Percentiles rank a stretch among this genome's conserved stretches.
Conservation (phyloP, 2,888 invertebrate species). For the Timema cristinae region DNA sequence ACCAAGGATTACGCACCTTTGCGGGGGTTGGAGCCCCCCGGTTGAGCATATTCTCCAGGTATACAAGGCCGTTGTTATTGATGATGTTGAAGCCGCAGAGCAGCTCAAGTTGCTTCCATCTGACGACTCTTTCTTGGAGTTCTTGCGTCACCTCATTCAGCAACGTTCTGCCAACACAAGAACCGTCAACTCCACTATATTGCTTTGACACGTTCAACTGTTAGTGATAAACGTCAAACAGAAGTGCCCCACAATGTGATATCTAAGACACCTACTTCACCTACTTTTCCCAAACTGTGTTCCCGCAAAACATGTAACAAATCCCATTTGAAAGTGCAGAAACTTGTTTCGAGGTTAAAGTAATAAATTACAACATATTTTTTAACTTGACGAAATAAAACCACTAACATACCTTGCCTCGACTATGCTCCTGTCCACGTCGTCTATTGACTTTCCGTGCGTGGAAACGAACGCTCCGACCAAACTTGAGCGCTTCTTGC, state of each 20-base stretch:
- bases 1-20: no score
- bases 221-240: no score
- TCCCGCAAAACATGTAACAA: no score
- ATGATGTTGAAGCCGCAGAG: constrained; percentile 89
- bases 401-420: constrained; percentile 62
- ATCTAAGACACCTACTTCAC: no score
- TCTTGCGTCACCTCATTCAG: constrained; percentile 92
- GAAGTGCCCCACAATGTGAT: no score
- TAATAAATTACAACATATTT: no score
- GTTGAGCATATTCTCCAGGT: constrained; percentile 74
- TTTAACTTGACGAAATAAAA: no score
- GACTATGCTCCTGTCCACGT: constrained; percentile 92
- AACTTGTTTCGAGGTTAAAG: no score
- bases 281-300: no score
- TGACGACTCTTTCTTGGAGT: constrained; percentile 85
- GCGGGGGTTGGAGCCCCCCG: constrained; percentile 56
- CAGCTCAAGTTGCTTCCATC: constrained; percentile 92
- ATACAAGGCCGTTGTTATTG: constrained; percentile 79
- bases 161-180: constrained; percentile 57
- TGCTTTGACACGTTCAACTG: no score
- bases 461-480: constrained; percentile 96
- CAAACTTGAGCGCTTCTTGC: constrained; percentile 88
- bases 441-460: constrained; percentile 94
- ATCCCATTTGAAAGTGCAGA: no score
- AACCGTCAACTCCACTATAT: no score